Percentiles rank a stretch among this genome's conserved stretches.
Evolutionary conservation across 2,888 invertebrate genomes (phyloP).

Genomic region (Orthonevra nobilis): DNA sequence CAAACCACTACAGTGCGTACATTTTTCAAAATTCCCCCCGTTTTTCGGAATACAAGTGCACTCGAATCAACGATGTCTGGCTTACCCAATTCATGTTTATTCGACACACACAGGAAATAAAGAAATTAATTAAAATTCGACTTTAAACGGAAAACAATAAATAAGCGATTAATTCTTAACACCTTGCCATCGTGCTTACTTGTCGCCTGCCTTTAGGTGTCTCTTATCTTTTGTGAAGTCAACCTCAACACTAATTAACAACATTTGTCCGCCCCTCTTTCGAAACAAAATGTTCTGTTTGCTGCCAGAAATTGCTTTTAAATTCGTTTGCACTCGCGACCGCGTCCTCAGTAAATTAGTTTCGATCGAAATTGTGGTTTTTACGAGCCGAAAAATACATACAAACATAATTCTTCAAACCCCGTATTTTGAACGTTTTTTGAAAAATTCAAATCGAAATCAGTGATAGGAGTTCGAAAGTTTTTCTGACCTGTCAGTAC

Average conservation of each 20-base stretch:
- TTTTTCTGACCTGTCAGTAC: too few relatives aligned
- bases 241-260: constrained; percentile 57
- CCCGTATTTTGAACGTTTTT: too few relatives aligned
- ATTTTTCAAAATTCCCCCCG: too few relatives aligned
- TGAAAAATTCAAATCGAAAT: too few relatives aligned
- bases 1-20: too few relatives aligned
- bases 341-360: constrained; percentile 56
- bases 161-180: constrained; percentile 45
- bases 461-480: too few relatives aligned
- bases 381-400: too few relatives aligned
- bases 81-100: constrained; percentile 28
- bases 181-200: constrained; percentile 3
- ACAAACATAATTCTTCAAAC: background rate
- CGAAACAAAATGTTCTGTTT: constrained; percentile 10
- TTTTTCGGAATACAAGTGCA: too few relatives aligned
- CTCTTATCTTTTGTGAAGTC: constrained; percentile 24
- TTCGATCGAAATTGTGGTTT: constrained; percentile 59
- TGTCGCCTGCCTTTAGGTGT: constrained; percentile 1
- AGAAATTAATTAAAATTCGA: constrained; percentile 58
- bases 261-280: constrained; percentile 20
- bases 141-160: constrained; percentile 9
- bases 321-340: constrained; percentile 71
- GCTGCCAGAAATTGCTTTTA: constrained; percentile 71
- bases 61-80: background rate
- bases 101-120: constrained; percentile 29